phyloP scores from a whole-genome alignment of 2,888 invertebrate species.

The Heteromyza rotundicornis region DNA sequence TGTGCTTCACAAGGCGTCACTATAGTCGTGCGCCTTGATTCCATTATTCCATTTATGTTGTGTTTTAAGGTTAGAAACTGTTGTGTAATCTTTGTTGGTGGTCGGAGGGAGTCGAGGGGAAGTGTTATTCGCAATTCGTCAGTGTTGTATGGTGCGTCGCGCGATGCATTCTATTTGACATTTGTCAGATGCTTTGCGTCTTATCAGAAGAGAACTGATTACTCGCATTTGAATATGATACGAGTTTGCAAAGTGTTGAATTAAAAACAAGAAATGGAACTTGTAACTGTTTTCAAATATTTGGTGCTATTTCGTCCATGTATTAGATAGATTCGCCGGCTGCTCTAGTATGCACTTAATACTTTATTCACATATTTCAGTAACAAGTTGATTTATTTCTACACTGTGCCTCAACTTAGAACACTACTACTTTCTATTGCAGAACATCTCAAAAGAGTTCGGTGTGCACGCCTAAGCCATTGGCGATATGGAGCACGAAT shows the following conservation, averaged over 20 bases:
- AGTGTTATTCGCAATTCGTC: neutral
- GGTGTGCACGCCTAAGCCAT: slow-evolving; percentile 31
- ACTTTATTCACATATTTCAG: too few relatives aligned
- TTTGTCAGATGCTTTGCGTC: too few relatives aligned
- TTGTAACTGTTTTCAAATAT: neutral
- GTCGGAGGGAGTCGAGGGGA: neutral
- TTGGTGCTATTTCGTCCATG: neutral
- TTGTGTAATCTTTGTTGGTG: slow-evolving; percentile 56
- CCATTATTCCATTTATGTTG: neutral
- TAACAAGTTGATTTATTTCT: too few relatives aligned
- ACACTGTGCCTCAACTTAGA: too few relatives aligned
- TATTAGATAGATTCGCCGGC: too few relatives aligned
- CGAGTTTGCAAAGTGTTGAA: neutral
- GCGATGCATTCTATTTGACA: too few relatives aligned
- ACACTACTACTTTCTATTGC: neutral
- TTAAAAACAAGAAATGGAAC: neutral
- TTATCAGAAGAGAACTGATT: too few relatives aligned
- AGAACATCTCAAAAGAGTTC: slow-evolving; percentile 21
- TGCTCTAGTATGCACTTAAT: too few relatives aligned
- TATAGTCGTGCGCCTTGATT: too few relatives aligned
- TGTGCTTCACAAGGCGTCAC: slow-evolving; percentile 25
- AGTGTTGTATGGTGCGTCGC: neutral
- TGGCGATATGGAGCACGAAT: slow-evolving; percentile 53
- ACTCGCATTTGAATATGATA: too few relatives aligned
- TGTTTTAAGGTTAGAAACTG: slow-evolving; percentile 60